phyloP scores from a whole-genome alignment of 2,113 vertebrate genomes.

The Columba janthina region DNA sequence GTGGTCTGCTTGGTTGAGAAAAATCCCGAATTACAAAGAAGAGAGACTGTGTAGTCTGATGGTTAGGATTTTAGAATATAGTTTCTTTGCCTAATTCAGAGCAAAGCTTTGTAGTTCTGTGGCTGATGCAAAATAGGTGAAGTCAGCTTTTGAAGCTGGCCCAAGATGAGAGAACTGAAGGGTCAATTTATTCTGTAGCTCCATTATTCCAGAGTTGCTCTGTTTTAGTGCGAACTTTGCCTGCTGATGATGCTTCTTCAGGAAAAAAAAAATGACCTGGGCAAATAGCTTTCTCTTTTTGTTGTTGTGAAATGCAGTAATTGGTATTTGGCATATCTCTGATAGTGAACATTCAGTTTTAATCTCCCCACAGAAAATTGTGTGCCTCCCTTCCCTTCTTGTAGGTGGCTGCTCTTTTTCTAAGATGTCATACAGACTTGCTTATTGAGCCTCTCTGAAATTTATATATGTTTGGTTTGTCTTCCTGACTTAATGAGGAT shows the following conservation, averaged over 20 bases:
- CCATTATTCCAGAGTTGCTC: not conserved
- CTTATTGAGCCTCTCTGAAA: not conserved
- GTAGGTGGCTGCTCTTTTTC: not conserved
- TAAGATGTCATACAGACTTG: not conserved
- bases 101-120: not conserved
- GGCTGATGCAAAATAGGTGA: not conserved
- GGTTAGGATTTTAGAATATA: accelerated
- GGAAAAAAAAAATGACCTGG: not conserved
- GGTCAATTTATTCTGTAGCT: not conserved
- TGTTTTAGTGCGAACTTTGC: not conserved
- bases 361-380: not conserved
- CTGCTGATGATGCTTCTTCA: not conserved
- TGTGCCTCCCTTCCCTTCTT: not conserved
- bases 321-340: not conserved
- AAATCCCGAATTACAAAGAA: not conserved
- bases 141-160: no score
- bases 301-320: not conserved
- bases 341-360: not conserved
- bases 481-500: not conserved
- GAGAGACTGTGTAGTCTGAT: not conserved
- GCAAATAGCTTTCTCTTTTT: not conserved
- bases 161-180: not conserved
- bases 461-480: not conserved
- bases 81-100: not conserved
- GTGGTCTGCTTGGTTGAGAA: not conserved